Evolutionary conservation across 2,888 invertebrate genomes (phyloP), one percentile per base, ranked within the genome.

Genomic region (Calliphora vomitoria): DNA sequence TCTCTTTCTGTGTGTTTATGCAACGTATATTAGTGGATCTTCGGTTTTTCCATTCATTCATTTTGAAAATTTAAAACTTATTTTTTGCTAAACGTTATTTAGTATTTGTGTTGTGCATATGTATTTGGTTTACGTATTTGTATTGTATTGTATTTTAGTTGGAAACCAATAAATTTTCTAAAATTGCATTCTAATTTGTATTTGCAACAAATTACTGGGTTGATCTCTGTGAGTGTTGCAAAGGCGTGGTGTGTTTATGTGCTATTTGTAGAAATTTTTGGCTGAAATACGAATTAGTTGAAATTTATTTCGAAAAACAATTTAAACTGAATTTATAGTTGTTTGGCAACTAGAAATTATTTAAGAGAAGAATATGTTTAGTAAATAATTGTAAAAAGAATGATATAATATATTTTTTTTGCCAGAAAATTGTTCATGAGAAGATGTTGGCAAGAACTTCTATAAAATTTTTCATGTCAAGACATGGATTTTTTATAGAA

Each of bases 181-280:
- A 80, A 86, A 86, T 86, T 86, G 83, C 86, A 86, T 86, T 86
- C 86, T 83, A 83, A 86, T 86, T 86, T 86, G 86, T 83, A 76
- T 64, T 83, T 60, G 80, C 79, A 58, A 86, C 86, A 86, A 86
- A 86, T 83, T 80, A 75, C 60, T 74, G 86, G 79, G 79, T 72
- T 79, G 60, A 79, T 79, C 62, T 25, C 82, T 82, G 58, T 38
- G 55, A 50, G 66, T 66, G 20, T 66, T 75, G 58, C 35, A 20
- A 82, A 82, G 58, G 66, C 74, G 82, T 55, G 82, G 47, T 58
- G 55, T 74, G 55, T 74, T 72, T 55, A 72, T 82, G 3, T 66
- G 72, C 18, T 74, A 66, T 55, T 66, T 66, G 53, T 25, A 55
- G n/a, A 58, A 55, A 58, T 4, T 82, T 35, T 35, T 55, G 35